Base-by-base conservation (phyloP, 2,797 vertebrate genomes). In the Allobates femoralis region DNA sequence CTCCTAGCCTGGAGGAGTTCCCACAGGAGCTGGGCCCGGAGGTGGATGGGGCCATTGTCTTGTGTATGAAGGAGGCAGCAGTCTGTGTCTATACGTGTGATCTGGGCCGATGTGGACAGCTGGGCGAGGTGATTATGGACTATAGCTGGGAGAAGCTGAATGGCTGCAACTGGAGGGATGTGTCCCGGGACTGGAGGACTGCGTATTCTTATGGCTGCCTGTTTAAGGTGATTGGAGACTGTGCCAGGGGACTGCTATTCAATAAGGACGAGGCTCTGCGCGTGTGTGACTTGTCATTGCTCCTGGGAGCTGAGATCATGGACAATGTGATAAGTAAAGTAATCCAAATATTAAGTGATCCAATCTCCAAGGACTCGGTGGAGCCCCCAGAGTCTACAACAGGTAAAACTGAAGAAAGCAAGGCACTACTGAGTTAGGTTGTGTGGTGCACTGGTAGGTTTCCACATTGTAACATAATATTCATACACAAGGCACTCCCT, bases 61-160 rank as follows among this genome's bases (percentile, higher is more conserved):
- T 77, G 19, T 76, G 96, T 58, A 91, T 99, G 51, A 91, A 87
- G 58, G 84, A 88, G 12, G 94, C 90, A 21, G 90, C 93, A 0
- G 87, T 46, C 28, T 92, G 95, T 83, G 90, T 98, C 14, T 96
- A 96, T 78, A 19, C 81, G 0, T 5, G 67, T 0, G 26, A 55
- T 1, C 0, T 15, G 2, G 74, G 37, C 14, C 55, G 64, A 50
- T 94, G 90, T 6, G 80, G 89, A 81, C 92, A 94, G 32, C 86
- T 89, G 0, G 93, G 96, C 16, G 95, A 96, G 91, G 89, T 93
- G 6, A 12, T 97, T 73, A 87, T 97, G 14, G 97, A 98, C 88
- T 93, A 95, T 53, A 91, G 97, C 0, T 99, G 97, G 97, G 98
- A 99, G 92, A 95, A 92, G 69, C 96, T 99, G 84, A 97, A 99